A percentile compares a stretch with the other conserved stretches of the same genome.
Evolutionary conservation across 2,113 vertebrate species (phyloP).

Genomic region (Plecotus auritus): DNA sequence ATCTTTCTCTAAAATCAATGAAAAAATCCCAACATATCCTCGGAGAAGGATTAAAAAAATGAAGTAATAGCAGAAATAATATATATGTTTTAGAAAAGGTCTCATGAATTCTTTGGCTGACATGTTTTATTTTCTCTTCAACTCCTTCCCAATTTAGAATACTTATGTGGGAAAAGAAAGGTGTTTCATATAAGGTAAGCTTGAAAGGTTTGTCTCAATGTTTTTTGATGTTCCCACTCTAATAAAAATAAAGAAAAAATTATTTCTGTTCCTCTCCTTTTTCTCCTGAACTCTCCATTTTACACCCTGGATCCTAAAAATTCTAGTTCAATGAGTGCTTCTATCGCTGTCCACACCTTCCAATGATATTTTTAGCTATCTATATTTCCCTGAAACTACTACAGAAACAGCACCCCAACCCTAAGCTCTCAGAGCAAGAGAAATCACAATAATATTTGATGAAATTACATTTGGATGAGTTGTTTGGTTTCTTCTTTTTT

Average conservation of each 20-base stretch:
- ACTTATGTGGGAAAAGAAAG: neutral
- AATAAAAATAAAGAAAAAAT: neutral
- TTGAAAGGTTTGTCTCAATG: neutral
- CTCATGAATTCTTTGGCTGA: neutral
- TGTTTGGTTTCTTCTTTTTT: neutral
- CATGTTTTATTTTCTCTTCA: neutral
- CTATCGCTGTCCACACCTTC: neutral
- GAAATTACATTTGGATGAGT: neutral
- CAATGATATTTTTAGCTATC: neutral
- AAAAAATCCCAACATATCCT: neutral
- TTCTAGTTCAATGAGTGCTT: neutral
- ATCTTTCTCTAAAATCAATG: neutral
- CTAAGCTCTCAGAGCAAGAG: neutral
- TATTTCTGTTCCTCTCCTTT: neutral
- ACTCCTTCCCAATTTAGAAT: constrained; percentile 49
- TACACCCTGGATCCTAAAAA: neutral
- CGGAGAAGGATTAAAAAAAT: too few relatives aligned
- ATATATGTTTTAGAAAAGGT: neutral
- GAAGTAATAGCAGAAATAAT: neutral
- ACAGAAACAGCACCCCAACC: neutral
- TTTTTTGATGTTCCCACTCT: neutral
- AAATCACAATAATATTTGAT: neutral
- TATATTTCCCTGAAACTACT: neutral
- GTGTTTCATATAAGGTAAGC: constrained; percentile 59
- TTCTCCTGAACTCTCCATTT: neutral